Evolutionary conservation across 2,888 invertebrate species (phyloP).

Genomic region (Meghimatium bilineatum): DNA sequence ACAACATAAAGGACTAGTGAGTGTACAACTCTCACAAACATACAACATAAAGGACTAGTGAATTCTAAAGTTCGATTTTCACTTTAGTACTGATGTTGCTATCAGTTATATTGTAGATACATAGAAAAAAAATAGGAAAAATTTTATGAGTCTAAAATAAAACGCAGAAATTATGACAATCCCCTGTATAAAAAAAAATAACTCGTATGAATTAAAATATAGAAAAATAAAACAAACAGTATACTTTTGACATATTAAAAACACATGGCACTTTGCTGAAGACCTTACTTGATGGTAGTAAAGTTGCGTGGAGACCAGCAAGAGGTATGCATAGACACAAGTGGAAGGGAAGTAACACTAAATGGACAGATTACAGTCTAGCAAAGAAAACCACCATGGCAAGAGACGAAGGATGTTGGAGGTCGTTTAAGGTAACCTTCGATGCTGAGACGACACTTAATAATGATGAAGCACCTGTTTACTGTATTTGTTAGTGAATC

Average conservation of each 20-base stretch:
- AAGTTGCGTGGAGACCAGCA: neutral
- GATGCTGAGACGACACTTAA: neutral
- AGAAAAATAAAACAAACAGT: neutral
- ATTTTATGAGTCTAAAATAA: neutral
- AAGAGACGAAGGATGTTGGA: neutral
- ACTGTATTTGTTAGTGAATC: too few relatives aligned
- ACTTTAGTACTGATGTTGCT: too few relatives aligned
- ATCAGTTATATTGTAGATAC: neutral
- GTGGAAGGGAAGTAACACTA: neutral
- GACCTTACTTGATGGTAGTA: neutral
- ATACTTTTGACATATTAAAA: neutral
- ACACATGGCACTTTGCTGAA: neutral
- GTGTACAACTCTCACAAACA: too few relatives aligned
- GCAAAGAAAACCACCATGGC: neutral
- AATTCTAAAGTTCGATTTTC: too few relatives aligned
- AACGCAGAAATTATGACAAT: neutral
- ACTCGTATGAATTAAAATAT: neutral
- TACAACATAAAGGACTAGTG: too few relatives aligned
- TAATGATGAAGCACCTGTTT: neutral
- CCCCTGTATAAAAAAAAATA: neutral
- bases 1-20: too few relatives aligned
- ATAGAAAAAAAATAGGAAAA: neutral
- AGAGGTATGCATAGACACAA: neutral
- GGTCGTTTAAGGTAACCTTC: neutral
- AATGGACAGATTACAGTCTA: neutral